Evolutionary conservation across 2,113 vertebrate genomes (phyloP), one percentile per base, ranked within the genome.

Genomic region (Chlamydotis undulata): DNA sequence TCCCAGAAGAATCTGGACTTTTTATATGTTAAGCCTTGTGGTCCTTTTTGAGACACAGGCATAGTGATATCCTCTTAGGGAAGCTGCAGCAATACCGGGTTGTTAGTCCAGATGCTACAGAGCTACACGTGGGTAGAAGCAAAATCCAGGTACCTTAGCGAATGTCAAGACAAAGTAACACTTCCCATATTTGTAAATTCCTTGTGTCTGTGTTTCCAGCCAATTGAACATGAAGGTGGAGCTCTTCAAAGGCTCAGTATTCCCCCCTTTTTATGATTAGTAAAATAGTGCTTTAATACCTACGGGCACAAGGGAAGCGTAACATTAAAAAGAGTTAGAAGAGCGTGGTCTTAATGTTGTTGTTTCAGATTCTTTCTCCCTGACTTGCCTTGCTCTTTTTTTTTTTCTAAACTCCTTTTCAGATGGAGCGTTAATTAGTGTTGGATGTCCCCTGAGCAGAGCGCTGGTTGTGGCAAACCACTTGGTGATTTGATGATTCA

Each of bases 51-150:
- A 64, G 82, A 22, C 37, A 2, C 12, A 0, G 11, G 10, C 4
- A 0, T 37, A 7, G 1, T 13, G 25, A 41, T 43, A 1, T 1
- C 31, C 71, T 69, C 53, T 2, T 1, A 9, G 70, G 70, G 43
- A 11, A 76, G 39, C 53, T 60, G 53, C 39, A 45, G 68, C 83
- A 19, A 18, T 9, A 59, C 6, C 4, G 22, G 63, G 22, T 18
- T 39, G 13, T 75, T 33, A 15, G 61, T 57, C 47, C 64, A 35
- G 77, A 0, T 65, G 50, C 83, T 73, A 4, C 67, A 60, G 65
- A 75, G 89, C 74, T 45, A 2, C 70, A 2, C 6, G 0, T 23
- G 37, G 57, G 6, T 22, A 57, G 82, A 26, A 31, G 59, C 28
- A 43, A n/a, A 56, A 9, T 29, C 47, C 85, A 14, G 49, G 63